A percentile compares a stretch with the other conserved stretches of the same genome.
Evolutionary conservation across 2,113 vertebrate species (phyloP).

Genomic region (Calidris pygmaea): DNA sequence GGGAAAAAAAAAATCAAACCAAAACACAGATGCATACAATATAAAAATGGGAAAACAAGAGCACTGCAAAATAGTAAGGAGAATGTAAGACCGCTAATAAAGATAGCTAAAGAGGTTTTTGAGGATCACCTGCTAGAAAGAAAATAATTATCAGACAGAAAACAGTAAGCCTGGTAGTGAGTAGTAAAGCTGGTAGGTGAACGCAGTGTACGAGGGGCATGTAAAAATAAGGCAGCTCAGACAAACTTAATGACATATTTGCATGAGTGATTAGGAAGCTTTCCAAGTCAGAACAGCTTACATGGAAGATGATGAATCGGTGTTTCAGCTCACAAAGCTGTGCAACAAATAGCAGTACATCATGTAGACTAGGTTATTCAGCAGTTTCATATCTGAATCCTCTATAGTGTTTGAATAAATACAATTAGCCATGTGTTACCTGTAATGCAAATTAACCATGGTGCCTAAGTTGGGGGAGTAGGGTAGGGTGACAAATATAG

Average conservation of each 20-base stretch:
- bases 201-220: not conserved
- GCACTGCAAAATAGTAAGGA: not conserved
- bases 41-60: not conserved
- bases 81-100: not conserved
- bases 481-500: not conserved
- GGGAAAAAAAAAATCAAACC: not conserved
- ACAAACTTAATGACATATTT: not conserved
- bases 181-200: not conserved
- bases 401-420: not conserved
- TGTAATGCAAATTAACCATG: not conserved
- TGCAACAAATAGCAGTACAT: not conserved
- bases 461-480: no score
- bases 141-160: not conserved
- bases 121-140: not conserved
- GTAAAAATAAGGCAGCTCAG: not conserved
- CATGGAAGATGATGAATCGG: not conserved
- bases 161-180: not conserved
- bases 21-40: not conserved
- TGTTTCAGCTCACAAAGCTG: not conserved
- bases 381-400: not conserved
- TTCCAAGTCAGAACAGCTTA: not conserved
- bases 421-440: not conserved
- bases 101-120: not conserved
- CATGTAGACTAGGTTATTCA: not conserved
- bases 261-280: not conserved